Conservation (phyloP, 2,113 vertebrate species). For the Origma solitaria region DNA sequence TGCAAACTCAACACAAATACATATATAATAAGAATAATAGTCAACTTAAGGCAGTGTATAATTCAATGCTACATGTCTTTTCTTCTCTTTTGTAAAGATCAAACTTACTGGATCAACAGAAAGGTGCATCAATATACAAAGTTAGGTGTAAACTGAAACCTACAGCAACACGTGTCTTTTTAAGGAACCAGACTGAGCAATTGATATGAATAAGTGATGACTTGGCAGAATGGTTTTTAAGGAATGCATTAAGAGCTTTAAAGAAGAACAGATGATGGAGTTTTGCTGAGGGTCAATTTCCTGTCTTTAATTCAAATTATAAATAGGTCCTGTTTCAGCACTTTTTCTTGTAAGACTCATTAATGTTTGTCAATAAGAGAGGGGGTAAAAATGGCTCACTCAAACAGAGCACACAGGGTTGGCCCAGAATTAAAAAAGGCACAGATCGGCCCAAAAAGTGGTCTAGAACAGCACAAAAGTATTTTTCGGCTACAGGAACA, state of each 20-base stretch:
- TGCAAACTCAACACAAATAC: conserved; percentile 75
- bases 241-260: not conserved
- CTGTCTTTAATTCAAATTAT: conserved; percentile 53
- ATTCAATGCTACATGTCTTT: conserved; percentile 57
- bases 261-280: not conserved
- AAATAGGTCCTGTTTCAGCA: conserved; percentile 15
- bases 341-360: conserved; percentile 37
- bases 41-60: conserved; percentile 75
- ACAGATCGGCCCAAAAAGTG: conserved; percentile 64
- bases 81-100: conserved; percentile 39
- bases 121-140: conserved; percentile 64
- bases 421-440: conserved; percentile 70
- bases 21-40: conserved; percentile 59
- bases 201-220: not conserved
- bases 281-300: conserved; percentile 22
- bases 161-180: not conserved
- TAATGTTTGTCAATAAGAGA: conserved; percentile 42
- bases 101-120: conserved; percentile 41
- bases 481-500: conserved; percentile 36
- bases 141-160: conserved; percentile 47
- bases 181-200: conserved; percentile 1
- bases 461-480: conserved; percentile 47
- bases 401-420: conserved; percentile 4
- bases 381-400: conserved; percentile 33
- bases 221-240: conserved; percentile 20